These are phyloP conservation scores for Lichenostomus cassidix DNA, from an alignment of 2,113 vertebrate genomes.

Conservation along the genomic window DNA sequence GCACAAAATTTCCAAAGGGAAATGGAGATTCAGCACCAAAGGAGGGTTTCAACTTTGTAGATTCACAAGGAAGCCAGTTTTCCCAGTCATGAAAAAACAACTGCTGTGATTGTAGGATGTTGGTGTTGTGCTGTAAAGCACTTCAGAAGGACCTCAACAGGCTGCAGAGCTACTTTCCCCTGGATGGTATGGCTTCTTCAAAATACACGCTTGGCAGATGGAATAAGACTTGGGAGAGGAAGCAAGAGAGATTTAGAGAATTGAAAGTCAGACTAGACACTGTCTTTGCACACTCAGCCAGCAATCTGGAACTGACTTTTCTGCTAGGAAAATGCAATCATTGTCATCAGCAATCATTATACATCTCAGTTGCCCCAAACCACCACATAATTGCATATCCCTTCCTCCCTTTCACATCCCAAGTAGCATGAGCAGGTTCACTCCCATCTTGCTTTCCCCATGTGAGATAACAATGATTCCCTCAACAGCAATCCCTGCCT, in stretches of 20 bases:
- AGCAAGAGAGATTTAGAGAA: not conserved
- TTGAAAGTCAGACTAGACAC: not conserved
- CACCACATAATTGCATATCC: not conserved
- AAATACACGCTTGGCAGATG: not conserved
- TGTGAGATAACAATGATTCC: not conserved
- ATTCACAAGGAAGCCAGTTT: not conserved
- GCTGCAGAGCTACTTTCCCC: not conserved
- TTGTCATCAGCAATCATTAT: not conserved
- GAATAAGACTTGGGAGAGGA: not conserved
- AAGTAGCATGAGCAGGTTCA: not conserved
- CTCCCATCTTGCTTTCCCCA: not conserved
- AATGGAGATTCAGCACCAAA: not conserved
- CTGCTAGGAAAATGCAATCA: not conserved
- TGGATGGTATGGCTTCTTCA: not conserved
- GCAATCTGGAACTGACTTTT: not conserved
- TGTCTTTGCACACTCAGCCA: not conserved
- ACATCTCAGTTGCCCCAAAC: not conserved
- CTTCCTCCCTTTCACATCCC: not conserved
- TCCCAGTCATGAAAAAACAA: not conserved
- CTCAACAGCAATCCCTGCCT: not conserved
- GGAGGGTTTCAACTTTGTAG: not conserved
- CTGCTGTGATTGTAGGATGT: not conserved
- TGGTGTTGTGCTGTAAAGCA: not conserved
- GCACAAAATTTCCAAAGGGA: not conserved
- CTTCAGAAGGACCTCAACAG: not conserved